Evolutionary conservation across 2,113 vertebrate genomes (phyloP).

Genomic region (Sander lucioperca): DNA sequence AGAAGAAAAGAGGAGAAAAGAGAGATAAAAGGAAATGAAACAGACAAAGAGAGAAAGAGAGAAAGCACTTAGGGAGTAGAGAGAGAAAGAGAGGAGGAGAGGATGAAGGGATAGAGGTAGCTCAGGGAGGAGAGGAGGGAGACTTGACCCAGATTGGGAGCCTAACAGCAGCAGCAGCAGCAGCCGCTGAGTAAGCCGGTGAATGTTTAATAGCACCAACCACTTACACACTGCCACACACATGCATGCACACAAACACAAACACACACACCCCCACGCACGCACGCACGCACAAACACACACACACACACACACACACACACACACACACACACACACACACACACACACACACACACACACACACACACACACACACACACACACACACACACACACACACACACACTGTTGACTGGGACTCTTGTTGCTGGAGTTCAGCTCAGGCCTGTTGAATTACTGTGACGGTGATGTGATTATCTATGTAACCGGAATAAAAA

Average conservation of each 20-base stretch:
- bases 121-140: constrained; percentile 78
- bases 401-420: constrained; percentile 74
- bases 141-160: constrained; percentile 84
- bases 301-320: constrained; percentile 30
- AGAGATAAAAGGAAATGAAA: constrained; percentile 47
- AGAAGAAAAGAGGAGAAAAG: no score
- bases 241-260: constrained; percentile 28
- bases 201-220: constrained; percentile 82
- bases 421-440: constrained; percentile 79
- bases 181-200: constrained; percentile 81
- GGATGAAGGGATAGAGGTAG: constrained; percentile 76
- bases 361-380: constrained; percentile 20
- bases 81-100: constrained; percentile 29
- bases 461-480: constrained; percentile 48
- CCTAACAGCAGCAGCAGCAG: constrained; percentile 71
- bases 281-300: constrained; percentile 19
- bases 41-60: constrained; percentile 11
- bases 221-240: constrained; percentile 62
- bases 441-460: constrained; percentile 78
- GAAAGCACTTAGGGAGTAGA: constrained; percentile 61
- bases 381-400: constrained; percentile 36
- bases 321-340: neutral
- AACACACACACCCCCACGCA: constrained; percentile 9
- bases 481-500: constrained; percentile 24
- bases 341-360: neutral